phyloP scores from a whole-genome alignment of 2,797 vertebrate genomes.

The Acrossocheilus fasciatus region DNA sequence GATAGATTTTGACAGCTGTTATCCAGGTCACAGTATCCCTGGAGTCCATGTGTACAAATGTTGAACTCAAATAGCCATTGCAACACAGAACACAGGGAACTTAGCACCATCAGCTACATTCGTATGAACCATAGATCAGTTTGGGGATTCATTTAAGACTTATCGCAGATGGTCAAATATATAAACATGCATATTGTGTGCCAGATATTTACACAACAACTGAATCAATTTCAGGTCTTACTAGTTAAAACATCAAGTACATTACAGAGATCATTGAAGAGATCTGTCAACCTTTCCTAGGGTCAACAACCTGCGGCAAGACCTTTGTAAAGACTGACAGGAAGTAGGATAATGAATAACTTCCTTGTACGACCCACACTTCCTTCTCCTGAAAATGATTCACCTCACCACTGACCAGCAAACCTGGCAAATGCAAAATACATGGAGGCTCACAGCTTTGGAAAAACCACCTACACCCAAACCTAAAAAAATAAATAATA shows the following conservation, averaged over 20 bases:
- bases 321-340: constrained; percentile 27
- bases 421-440: constrained; percentile 20
- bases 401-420: constrained; percentile 10
- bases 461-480: too few species aligned
- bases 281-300: constrained; percentile 22
- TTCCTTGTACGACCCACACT: constrained; percentile 32
- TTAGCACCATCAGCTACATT: constrained; percentile 9
- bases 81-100: constrained; percentile 46
- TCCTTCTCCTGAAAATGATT: constrained; percentile 40
- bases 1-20: constrained; percentile 55
- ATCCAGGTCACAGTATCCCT: constrained; percentile 54
- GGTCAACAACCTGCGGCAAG: constrained; percentile 29
- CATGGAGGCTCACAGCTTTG: neutral
- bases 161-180: neutral
- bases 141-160: neutral
- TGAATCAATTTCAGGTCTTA: neutral
- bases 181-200: neutral
- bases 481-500: neutral
- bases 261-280: constrained; percentile 21
- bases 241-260: constrained; percentile 8
- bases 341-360: constrained; percentile 40
- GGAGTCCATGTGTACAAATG: constrained; percentile 55
- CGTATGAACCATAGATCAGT: neutral
- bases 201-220: neutral
- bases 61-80: constrained; percentile 52